Conservation (phyloP, 2,113 vertebrate genomes). For the Struthidea cinerea region DNA sequence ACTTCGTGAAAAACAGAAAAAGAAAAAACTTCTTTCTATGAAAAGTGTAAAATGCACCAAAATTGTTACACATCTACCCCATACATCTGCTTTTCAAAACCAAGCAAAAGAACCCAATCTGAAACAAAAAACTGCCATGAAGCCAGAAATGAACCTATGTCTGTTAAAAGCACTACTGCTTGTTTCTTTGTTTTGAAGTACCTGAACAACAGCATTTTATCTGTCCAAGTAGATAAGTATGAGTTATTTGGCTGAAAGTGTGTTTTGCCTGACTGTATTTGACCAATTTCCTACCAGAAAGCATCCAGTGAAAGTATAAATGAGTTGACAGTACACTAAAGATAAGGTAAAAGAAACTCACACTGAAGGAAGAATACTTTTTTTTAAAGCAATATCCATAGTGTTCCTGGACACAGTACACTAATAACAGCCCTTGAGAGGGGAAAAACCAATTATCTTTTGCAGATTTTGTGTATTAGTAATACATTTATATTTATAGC, state of each 20-base stretch:
- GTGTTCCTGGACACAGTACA: background rate
- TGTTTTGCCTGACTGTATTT: background rate
- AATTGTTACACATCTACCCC: background rate
- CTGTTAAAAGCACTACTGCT: background rate
- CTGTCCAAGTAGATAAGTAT: background rate
- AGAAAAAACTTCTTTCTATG: background rate
- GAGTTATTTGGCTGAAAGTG: background rate
- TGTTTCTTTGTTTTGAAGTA: background rate
- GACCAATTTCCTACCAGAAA: background rate
- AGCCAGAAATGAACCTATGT: background rate
- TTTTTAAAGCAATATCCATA: background rate
- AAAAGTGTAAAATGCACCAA: background rate
- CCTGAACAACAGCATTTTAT: background rate
- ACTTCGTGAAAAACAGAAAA: background rate
- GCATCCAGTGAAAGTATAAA: background rate
- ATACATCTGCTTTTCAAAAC: background rate
- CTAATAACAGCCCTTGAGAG: background rate
- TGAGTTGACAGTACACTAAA: background rate
- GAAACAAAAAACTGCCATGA: background rate
- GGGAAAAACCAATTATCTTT: background rate
- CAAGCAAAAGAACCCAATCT: background rate
- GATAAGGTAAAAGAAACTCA: background rate
- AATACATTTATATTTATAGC: background rate
- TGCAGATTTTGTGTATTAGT: background rate
- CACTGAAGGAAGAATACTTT: background rate